Conservation (phyloP, 2,113 vertebrate species). For the Dascyllus trimaculatus region DNA sequence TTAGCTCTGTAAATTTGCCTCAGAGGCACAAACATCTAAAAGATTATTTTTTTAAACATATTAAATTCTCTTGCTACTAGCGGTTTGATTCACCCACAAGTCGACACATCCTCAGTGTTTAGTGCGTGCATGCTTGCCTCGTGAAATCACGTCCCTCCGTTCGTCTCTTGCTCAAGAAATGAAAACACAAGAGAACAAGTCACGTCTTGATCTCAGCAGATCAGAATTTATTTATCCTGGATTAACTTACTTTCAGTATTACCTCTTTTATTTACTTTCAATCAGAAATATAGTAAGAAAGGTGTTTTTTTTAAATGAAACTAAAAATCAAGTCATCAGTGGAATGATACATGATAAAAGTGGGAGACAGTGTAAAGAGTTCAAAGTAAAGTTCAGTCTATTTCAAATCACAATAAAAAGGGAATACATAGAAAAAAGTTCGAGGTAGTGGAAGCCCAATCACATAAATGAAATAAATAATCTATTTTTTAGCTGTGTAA, state of each 20-base stretch:
- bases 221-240: background rate
- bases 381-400: background rate
- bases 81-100: background rate
- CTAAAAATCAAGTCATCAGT: too few relatives aligned
- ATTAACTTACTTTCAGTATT: background rate
- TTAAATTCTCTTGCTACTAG: background rate
- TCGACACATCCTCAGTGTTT: background rate
- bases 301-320: background rate
- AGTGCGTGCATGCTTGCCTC: background rate
- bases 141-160: background rate
- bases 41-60: background rate
- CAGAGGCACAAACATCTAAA: slow-evolving; percentile 1
- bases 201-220: slow-evolving; percentile 16
- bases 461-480: too few relatives aligned
- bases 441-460: too few relatives aligned
- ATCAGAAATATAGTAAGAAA: background rate
- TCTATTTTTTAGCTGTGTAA: too few relatives aligned
- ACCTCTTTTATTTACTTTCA: background rate
- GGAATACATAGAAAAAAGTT: too few relatives aligned
- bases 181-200: slow-evolving; percentile 22
- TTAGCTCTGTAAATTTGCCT: slow-evolving; percentile 16
- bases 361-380: too few relatives aligned
- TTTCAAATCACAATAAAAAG: background rate
- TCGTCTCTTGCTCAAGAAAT: slow-evolving; percentile 12
- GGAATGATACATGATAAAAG: too few relatives aligned